These are phyloP conservation scores for Bursaphelenchus mucronatus DNA, from an alignment of 1,140 invertebrate species.

Conservation along the genomic window DNA sequence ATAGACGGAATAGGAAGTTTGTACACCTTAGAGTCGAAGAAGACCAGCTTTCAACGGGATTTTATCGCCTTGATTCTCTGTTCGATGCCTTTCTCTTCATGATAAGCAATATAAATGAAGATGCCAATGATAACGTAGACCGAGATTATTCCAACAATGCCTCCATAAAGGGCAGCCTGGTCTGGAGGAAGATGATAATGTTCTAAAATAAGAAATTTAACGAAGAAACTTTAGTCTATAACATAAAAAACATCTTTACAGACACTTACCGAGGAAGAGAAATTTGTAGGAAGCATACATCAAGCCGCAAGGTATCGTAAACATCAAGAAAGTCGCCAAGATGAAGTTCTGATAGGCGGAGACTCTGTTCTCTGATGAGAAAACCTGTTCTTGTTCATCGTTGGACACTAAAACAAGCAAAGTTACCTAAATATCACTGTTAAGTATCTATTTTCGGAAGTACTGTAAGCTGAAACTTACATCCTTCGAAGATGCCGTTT, in stretches of 20 bases:
- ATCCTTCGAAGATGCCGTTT: background rate
- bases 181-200: constrained; percentile 31
- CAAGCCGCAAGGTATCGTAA: constrained; percentile 32
- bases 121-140: constrained; percentile 37
- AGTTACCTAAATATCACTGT: background rate
- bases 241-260: background rate
- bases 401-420: constrained; percentile 1
- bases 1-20: no score
- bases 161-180: constrained; percentile 39
- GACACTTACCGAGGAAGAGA: constrained; percentile 31
- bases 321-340: constrained; percentile 33
- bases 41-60: no score
- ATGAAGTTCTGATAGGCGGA: constrained; percentile 35
- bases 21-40: no score
- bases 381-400: constrained; percentile 12
- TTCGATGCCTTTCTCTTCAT: constrained; percentile 31
- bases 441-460: background rate
- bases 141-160: constrained; percentile 26
- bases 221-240: background rate
- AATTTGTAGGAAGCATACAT: constrained; percentile 41
- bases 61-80: constrained; percentile 14
- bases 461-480: background rate
- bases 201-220: constrained; percentile 22
- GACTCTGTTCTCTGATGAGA: constrained; percentile 12
- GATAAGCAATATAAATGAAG: constrained; percentile 44